Evolutionary conservation across 2,888 invertebrate species (phyloP).

Genomic region (Platynereis dumerilii): DNA sequence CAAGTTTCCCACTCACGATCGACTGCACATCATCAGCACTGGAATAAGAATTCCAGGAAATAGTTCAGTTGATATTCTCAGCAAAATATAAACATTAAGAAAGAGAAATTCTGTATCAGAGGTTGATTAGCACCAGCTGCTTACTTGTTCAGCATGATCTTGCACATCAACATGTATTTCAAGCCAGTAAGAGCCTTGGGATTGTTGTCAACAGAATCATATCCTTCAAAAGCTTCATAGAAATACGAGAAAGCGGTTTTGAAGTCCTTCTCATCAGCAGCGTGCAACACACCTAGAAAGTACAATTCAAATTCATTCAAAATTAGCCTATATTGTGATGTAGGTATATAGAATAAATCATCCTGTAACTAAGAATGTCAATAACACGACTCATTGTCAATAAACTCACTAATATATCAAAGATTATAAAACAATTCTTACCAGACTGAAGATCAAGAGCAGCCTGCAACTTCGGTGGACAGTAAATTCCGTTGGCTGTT

Average conservation of each 20-base stretch:
- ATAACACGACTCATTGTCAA: neutral
- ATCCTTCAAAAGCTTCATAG: conserved; percentile 99
- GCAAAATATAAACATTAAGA: no score
- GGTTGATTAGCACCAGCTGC: no score
- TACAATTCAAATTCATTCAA: no score
- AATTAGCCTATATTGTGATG: no score
- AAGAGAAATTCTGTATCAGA: no score
- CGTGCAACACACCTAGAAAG: conserved; percentile 81
- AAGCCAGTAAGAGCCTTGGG: conserved; percentile 92
- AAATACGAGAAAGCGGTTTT: conserved; percentile 99
- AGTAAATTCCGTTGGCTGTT: conserved; percentile 99
- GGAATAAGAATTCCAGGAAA: no score
- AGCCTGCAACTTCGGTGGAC: conserved; percentile 98
- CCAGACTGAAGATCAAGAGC: conserved; percentile 96
- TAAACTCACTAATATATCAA: neutral
- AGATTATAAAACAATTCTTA: conserved; percentile 23
- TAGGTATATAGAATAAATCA: no score
- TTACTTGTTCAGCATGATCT: conserved; percentile 89
- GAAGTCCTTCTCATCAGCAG: conserved; percentile 99
- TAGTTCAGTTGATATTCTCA: no score
- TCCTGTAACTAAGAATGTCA: no score
- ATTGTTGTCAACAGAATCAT: conserved; percentile 84
- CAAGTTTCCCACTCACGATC: conserved; percentile 94
- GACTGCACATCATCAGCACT: conserved; percentile 95
- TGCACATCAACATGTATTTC: conserved; percentile 98